A percentile compares a stretch with the other conserved stretches of the same genome.
Conservation (phyloP, 2,888 invertebrate genomes). For the Macrophya annulata region DNA sequence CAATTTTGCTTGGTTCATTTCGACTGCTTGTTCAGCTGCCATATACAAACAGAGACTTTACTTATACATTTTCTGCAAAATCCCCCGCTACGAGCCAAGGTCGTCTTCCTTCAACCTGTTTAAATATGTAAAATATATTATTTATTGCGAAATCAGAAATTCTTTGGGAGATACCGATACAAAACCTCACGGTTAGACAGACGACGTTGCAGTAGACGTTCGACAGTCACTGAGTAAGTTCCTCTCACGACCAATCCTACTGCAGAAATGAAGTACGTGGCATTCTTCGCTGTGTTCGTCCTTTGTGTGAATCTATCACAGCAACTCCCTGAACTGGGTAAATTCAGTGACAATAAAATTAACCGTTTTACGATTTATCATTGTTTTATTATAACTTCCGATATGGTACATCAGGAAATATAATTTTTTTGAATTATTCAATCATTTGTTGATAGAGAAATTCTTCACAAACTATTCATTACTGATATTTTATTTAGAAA, state of each 20-base stretch:
- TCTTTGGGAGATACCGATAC: background rate
- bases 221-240: background rate
- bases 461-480: background rate
- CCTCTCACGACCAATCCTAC: background rate
- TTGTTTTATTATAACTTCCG: background rate
- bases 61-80: no score
- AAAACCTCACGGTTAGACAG: background rate
- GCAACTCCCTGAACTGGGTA: conserved; percentile 3
- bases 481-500: background rate
- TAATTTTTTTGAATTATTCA: background rate
- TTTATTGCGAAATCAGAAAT: no score
- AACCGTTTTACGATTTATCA: background rate
- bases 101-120: no score
- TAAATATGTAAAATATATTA: no score
- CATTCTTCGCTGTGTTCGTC: background rate
- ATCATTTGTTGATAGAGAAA: background rate
- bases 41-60: no score
- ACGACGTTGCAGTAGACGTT: background rate
- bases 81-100: no score
- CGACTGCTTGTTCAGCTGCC: no score
- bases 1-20: no score
- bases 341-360: background rate
- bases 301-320: background rate
- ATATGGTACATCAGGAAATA: background rate
- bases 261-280: conserved; percentile 5